Evolutionary conservation across 2,113 vertebrate species (phyloP).

Genomic region (Climacteris rufus): DNA sequence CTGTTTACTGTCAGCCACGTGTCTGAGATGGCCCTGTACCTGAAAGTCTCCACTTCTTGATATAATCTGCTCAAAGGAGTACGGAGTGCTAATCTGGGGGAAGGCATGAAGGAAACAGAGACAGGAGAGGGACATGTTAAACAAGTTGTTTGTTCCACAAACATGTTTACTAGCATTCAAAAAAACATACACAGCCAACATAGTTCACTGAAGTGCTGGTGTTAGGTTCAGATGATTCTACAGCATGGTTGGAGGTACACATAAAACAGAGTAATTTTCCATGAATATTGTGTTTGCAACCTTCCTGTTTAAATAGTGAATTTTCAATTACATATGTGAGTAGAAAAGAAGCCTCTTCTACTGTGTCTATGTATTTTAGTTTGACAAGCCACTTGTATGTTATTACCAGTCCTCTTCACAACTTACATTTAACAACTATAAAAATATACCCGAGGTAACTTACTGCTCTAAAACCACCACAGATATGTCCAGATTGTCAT

Average conservation of each 20-base stretch:
- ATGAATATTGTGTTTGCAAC: not conserved
- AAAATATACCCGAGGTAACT: not conserved
- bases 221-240: not conserved
- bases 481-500: not conserved
- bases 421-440: not conserved
- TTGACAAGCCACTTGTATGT: not conserved
- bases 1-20: constrained; percentile 95
- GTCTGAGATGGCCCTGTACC: constrained; percentile 93
- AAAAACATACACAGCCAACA: not conserved
- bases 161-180: not conserved
- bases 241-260: not conserved
- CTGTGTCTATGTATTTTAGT: not conserved
- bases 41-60: constrained; percentile 97
- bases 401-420: not conserved
- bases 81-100: constrained; percentile 82
- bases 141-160: not conserved
- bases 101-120: not conserved
- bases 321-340: not conserved
- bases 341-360: not conserved
- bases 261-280: not conserved
- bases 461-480: not conserved
- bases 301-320: not conserved
- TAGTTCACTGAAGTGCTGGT: not conserved
- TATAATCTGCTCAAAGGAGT: constrained; percentile 88
- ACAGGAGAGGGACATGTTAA: not conserved